Conservation (phyloP, 2,797 vertebrate genomes). For the Sebastes matsubarae region DNA sequence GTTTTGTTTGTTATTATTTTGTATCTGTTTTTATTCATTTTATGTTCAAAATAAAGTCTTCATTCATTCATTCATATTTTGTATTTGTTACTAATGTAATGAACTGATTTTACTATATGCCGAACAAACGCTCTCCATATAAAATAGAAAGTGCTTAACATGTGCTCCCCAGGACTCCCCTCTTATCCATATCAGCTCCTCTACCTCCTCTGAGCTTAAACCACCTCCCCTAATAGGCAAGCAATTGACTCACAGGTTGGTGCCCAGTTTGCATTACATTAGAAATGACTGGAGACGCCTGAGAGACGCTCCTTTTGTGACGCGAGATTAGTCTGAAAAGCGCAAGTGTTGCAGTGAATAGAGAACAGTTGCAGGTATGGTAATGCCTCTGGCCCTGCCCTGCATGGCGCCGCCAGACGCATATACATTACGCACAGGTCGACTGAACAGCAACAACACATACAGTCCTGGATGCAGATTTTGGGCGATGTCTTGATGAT, state of each 20-base stretch:
- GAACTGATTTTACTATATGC: not conserved
- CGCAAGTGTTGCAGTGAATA: constrained; percentile 63
- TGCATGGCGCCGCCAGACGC: constrained; percentile 16
- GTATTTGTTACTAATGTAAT: not conserved
- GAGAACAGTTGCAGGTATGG: constrained; percentile 66
- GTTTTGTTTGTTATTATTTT: no score
- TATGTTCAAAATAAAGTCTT: no score
- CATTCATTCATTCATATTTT: no score
- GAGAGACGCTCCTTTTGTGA: constrained; percentile 67
- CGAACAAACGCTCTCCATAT: not conserved
- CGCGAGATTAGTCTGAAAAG: constrained; percentile 68
- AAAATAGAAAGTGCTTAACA: constrained; percentile 54
- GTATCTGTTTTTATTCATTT: no score
- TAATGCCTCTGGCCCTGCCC: constrained; percentile 49
- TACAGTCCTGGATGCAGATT: not conserved
- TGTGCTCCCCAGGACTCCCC: constrained; percentile 16
- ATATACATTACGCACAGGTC: not conserved
- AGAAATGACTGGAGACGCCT: constrained; percentile 59
- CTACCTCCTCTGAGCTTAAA: constrained; percentile 12
- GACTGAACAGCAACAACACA: not conserved
- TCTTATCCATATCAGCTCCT: constrained; percentile 30
- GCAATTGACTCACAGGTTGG: constrained; percentile 40
- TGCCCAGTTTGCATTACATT: constrained; percentile 75
- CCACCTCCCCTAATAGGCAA: constrained; percentile 23
- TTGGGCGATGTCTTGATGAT: not conserved